Evolutionary conservation across 2,888 invertebrate genomes (phyloP).

Genomic region (Julus scanicus): DNA sequence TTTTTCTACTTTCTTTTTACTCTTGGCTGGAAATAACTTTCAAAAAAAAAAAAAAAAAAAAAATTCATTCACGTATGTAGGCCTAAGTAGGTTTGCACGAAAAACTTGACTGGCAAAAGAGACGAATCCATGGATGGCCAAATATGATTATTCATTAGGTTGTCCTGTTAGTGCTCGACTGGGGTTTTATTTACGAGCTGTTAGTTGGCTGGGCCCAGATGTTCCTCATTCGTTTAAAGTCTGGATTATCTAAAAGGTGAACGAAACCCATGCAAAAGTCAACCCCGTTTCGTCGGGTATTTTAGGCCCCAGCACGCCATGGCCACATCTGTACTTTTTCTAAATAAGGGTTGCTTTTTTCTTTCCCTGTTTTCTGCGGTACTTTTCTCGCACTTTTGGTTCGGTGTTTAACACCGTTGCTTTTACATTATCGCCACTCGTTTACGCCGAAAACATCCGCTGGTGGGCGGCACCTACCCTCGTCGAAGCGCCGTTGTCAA

Average conservation of each 20-base stretch:
- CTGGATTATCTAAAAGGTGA: slow-evolving; percentile 43
- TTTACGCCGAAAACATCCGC: neutral
- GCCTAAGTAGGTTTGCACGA: slow-evolving; percentile 23
- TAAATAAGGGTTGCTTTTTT: slow-evolving; percentile 26
- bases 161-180: slow-evolving; percentile 31
- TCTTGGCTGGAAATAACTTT: neutral
- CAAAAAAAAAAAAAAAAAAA: neutral
- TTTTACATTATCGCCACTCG: neutral
- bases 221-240: slow-evolving; percentile 4
- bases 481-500: neutral
- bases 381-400: slow-evolving; percentile 11
- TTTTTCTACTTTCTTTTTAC: neutral
- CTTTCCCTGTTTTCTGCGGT: neutral
- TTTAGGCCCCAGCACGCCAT: neutral
- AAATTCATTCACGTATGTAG: neutral
- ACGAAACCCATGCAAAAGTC: slow-evolving; percentile 16
- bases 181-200: slow-evolving; percentile 43
- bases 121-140: slow-evolving; percentile 45
- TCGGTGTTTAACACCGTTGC: slow-evolving; percentile 36
- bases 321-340: slow-evolving; percentile 27
- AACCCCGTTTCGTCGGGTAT: neutral
- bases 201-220: slow-evolving; percentile 42
- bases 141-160: slow-evolving; percentile 45
- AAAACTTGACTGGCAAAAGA: neutral
- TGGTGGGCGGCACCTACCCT: neutral